phyloP scores from a whole-genome alignment of 2,113 vertebrate species.

The Sebastes fasciatus region DNA sequence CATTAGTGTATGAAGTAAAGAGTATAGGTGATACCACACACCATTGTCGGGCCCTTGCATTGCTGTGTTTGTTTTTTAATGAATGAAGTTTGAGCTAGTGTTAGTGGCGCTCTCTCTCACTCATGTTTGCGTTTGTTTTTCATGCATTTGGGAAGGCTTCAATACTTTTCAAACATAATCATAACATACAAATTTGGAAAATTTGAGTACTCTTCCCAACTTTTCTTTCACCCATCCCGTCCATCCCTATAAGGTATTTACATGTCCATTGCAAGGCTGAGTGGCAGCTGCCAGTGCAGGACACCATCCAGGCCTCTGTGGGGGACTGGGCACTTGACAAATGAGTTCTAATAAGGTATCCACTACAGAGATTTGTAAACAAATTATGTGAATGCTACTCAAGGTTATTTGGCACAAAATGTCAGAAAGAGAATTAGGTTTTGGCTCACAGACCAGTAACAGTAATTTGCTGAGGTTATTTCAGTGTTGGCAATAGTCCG shows the following conservation, averaged over 20 bases:
- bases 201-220: not conserved
- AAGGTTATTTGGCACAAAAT: constrained; percentile 52
- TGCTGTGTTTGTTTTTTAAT: too few relatives aligned
- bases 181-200: not conserved
- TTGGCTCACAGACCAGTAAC: constrained; percentile 33
- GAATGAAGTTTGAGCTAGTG: too few relatives aligned
- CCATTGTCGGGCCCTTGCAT: not conserved
- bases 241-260: not conserved
- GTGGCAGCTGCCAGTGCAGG: constrained; percentile 17
- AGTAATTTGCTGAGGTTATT: constrained; percentile 41
- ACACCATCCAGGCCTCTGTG: constrained; percentile 30
- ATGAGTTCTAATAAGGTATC: constrained; percentile 39
- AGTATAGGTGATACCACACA: not conserved
- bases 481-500: constrained; percentile 16
- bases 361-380: constrained; percentile 52
- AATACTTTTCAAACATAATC: not conserved
- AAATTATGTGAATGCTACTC: constrained; percentile 52
- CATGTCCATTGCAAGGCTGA: not conserved
- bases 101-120: too few relatives aligned
- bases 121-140: too few relatives aligned
- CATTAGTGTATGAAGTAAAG: not conserved
- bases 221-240: not conserved
- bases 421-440: constrained; percentile 39
- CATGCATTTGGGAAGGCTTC: not conserved
- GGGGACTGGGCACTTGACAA: constrained; percentile 43